Percentiles rank a stretch among this genome's conserved stretches.
Conservation (phyloP, 1,140 invertebrate genomes). For the Drosophila insularis region DNA sequence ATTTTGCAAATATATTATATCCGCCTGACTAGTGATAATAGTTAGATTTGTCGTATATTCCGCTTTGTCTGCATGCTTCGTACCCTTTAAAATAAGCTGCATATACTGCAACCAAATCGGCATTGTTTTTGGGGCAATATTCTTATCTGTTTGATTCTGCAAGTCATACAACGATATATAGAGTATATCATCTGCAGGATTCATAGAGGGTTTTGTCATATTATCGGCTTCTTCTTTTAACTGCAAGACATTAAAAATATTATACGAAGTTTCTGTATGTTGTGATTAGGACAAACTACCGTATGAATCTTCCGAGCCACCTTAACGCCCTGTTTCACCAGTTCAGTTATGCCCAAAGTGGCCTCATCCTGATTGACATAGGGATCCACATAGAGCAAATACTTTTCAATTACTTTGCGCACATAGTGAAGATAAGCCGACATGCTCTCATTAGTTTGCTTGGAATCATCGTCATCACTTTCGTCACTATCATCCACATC, state of each 20-base stretch:
- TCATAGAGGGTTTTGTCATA: constrained; percentile 83
- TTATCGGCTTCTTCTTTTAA: constrained; percentile 83
- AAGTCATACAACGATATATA: constrained; percentile 85
- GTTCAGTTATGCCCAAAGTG: constrained; percentile 82
- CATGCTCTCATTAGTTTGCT: constrained; percentile 60
- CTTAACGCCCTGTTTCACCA: constrained; percentile 83
- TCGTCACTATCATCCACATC: constrained; percentile 64
- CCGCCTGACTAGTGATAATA: constrained; percentile 84
- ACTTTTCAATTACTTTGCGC: constrained; percentile 82
- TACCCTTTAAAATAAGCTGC: constrained; percentile 85
- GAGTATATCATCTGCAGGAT: constrained; percentile 83
- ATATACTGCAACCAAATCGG: constrained; percentile 87
- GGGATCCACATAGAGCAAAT: constrained; percentile 82
- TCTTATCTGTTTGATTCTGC: constrained; percentile 85
- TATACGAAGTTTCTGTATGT: not conserved
- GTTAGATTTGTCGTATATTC: constrained; percentile 84
- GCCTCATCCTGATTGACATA: constrained; percentile 75
- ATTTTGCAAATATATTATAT: constrained; percentile 86
- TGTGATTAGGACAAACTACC: constrained; percentile 72
- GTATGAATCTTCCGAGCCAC: constrained; percentile 83
- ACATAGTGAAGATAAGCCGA: constrained; percentile 82
- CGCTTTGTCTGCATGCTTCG: constrained; percentile 82
- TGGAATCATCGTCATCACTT: constrained; percentile 63
- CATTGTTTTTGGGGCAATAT: constrained; percentile 83
- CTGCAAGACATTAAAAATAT: constrained; percentile 70